A percentile compares a stretch with the other conserved stretches of the same genome.
Conservation (phyloP, 2,113 vertebrate genomes). For the Cephalopholis sonnerati region DNA sequence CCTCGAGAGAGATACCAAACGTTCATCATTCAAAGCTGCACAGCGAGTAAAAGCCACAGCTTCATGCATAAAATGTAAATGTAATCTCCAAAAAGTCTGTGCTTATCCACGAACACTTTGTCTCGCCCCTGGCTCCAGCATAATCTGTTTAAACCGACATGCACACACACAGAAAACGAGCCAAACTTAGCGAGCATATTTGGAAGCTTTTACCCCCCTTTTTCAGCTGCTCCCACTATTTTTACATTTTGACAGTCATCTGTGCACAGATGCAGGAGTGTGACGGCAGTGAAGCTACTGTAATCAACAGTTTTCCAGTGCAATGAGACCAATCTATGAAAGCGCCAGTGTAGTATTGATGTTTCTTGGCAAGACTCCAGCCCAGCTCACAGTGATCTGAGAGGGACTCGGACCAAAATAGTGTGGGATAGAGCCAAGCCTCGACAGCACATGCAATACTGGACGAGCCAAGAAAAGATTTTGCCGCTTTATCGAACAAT, state of each 20-base stretch:
- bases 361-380: slow-evolving; percentile 58
- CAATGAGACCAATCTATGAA: slow-evolving; percentile 56
- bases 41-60: slow-evolving; percentile 32
- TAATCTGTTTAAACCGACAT: slow-evolving; percentile 52
- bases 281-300: slow-evolving; percentile 8
- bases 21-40: slow-evolving; percentile 17
- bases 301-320: slow-evolving; percentile 42
- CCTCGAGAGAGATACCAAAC: slow-evolving; percentile 14
- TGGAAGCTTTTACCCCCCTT: slow-evolving; percentile 31
- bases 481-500: slow-evolving; percentile 41
- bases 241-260: slow-evolving; percentile 21
- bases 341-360: slow-evolving; percentile 43
- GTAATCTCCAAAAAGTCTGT: slow-evolving; percentile 37
- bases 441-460: slow-evolving; percentile 21
- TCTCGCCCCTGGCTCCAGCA: slow-evolving; percentile 30
- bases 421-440: slow-evolving; percentile 37
- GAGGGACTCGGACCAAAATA: slow-evolving; percentile 44
- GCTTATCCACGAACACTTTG: slow-evolving; percentile 44
- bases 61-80: slow-evolving; percentile 49
- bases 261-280: slow-evolving; percentile 9
- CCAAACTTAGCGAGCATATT: slow-evolving; percentile 27
- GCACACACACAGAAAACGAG: slow-evolving; percentile 28
- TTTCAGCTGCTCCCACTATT: slow-evolving; percentile 28
- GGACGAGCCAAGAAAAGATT: slow-evolving; percentile 46
- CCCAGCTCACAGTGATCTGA: slow-evolving; percentile 24